phyloP scores from a whole-genome alignment of 2,888 invertebrate species.

The Oasisia sp. region DNA sequence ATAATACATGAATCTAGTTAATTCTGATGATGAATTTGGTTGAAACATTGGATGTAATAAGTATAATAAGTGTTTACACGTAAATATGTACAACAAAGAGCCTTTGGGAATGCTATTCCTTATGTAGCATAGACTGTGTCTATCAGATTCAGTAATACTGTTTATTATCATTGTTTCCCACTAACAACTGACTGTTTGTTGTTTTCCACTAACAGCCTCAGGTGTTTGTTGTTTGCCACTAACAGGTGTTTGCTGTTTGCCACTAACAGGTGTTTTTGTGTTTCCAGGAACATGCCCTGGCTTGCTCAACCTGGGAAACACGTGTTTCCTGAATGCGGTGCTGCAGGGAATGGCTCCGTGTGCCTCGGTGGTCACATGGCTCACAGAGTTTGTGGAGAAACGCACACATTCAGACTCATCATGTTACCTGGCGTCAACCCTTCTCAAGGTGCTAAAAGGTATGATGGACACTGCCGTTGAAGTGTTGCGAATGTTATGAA shows the following conservation, averaged over 20 bases:
- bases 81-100: too few relatives aligned
- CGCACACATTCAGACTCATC: constrained; percentile 36
- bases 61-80: too few relatives aligned
- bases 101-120: too few relatives aligned
- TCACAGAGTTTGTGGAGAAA: constrained; percentile 68
- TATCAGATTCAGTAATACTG: not conserved
- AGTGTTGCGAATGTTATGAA: not conserved
- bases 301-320: constrained; percentile 88
- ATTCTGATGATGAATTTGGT: too few relatives aligned
- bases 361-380: constrained; percentile 86
- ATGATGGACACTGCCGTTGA: not conserved
- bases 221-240: not conserved
- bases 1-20: too few relatives aligned
- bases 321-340: constrained; percentile 91
- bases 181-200: not conserved
- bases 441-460: constrained; percentile 56
- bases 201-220: not conserved
- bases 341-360: constrained; percentile 90
- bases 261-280: not conserved
- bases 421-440: constrained; percentile 46
- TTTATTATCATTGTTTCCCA: not conserved
- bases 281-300: constrained; percentile 70
- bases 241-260: not conserved
- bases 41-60: too few relatives aligned
- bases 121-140: not conserved